phyloP scores from a whole-genome alignment of 2,888 invertebrate genomes.

The Gonocerus acuteangulatus region DNA sequence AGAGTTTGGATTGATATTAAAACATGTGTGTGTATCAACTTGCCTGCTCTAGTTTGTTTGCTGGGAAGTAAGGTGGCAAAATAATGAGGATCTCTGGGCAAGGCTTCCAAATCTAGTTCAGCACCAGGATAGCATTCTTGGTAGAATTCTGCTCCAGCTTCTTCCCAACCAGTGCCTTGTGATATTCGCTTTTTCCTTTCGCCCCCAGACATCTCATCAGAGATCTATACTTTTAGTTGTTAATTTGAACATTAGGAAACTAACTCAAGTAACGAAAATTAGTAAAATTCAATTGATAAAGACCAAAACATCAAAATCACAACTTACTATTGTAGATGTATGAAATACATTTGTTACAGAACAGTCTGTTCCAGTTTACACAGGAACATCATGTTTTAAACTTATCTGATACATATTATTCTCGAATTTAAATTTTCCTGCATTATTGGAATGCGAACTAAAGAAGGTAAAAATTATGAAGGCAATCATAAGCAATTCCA shows the following conservation, averaged over 20 bases:
- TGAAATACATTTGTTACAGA: neutral
- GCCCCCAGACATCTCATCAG: conserved; percentile 51
- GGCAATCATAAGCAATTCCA: too few species aligned
- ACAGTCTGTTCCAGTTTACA: neutral
- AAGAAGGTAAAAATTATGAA: too few species aligned
- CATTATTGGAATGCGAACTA: too few species aligned
- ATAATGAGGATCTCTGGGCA: conserved; percentile 64
- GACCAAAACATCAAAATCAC: neutral
- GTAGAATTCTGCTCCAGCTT: conserved; percentile 76
- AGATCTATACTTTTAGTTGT: neutral
- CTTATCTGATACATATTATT: too few species aligned
- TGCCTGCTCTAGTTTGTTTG: conserved; percentile 51
- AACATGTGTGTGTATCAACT: too few species aligned
- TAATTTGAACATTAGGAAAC: too few species aligned
- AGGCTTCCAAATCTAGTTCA: conserved; percentile 57
- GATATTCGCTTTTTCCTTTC: conserved; percentile 51
- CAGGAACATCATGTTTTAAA: too few species aligned
- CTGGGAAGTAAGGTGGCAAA: conserved; percentile 70
- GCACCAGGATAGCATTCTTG: conserved; percentile 72
- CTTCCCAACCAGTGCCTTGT: conserved; percentile 64
- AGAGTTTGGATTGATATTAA: too few species aligned
- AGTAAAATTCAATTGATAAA: neutral
- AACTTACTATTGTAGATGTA: neutral
- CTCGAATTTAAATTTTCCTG: too few species aligned
- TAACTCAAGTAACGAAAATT: neutral